Evolutionary conservation across 2,113 vertebrate genomes (phyloP), one percentile per base, ranked within the genome.

Genomic region (Phalacrocorax pelagicus): DNA sequence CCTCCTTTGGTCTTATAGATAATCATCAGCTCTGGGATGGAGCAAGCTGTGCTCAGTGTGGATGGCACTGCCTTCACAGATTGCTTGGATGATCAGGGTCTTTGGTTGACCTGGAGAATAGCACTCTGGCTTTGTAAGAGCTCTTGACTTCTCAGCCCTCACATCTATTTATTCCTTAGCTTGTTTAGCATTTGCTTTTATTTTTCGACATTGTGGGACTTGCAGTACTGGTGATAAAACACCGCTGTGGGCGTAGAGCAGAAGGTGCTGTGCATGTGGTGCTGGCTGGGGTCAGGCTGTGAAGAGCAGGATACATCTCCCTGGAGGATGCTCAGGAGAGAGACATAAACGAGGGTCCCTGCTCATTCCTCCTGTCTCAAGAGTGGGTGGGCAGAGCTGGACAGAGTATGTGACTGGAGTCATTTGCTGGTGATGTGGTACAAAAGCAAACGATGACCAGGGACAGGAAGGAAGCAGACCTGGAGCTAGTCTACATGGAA

Each of bases 341-440:
- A 70, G 66, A 30, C 4, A 3, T 11, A 17, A 55, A 30, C 0
- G 0, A 87, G 15, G n/a, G n/a, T 51, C 67, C 32, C 23, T 66
- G 75, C 65, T 82, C 4, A 0, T 70, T 74, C 40, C n/a, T 67
- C 9, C 38, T 62, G 23, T 14, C 79, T 80, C 30, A 32, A 66
- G 40, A 65, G 6, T 5, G 19, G 55, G 18, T 62, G 66, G 26
- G 46, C 63, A 91, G 87, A 87, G 47, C 42, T 59, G 75, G 40
- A 5, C 57, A 72, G 49, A 65, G n/a, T 18, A 29, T 4, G 5
- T n/a, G 58, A 32, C 11, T 54, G 49, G 7, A 88, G 59, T 55
- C 0, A 23, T 75, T 65, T 58, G n/a, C 62, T 90, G 69, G 22
- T 81, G 67, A 17, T 3, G 1, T 12, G 13, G 11, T 23, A 88